These are phyloP conservation scores for Zygogramma bicolorata DNA, from an alignment of 2,888 invertebrate genomes.

Conservation along the genomic window DNA sequence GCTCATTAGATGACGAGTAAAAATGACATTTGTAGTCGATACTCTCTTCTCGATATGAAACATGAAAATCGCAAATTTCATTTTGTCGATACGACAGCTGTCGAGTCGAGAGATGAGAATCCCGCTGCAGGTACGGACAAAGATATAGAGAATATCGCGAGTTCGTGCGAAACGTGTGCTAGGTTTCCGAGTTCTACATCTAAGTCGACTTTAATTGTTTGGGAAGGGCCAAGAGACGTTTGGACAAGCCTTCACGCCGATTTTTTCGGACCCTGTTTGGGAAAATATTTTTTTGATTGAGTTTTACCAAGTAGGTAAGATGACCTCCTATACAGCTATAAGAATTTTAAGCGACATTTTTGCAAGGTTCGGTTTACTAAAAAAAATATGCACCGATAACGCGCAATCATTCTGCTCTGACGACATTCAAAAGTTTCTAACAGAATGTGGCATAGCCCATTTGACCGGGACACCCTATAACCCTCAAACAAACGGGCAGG, in stretches of 20 bases:
- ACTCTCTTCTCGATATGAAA: too few species aligned
- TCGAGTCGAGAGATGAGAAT: too few species aligned
- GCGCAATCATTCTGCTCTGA: neutral
- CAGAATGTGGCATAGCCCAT: neutral
- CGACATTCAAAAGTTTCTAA: neutral
- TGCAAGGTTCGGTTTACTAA: neutral
- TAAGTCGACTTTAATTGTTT: neutral
- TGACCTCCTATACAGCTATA: neutral
- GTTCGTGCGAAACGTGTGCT: neutral
- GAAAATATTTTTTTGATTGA: neutral
- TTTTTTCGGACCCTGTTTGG: neutral
- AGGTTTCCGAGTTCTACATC: neutral
- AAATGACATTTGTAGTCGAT: too few species aligned
- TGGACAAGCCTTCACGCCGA: neutral
- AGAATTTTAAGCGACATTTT: neutral
- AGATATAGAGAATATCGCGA: neutral
- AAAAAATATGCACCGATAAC: neutral
- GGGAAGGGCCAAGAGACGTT: neutral
- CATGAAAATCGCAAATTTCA: too few species aligned
- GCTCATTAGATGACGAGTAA: too few species aligned
- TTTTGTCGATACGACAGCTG: too few species aligned
- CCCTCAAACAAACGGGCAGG: neutral
- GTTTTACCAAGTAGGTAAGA: neutral
- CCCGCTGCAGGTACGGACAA: neutral
- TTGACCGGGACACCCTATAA: neutral